Conservation (phyloP, 1,140 invertebrate genomes). For the Gryon sp. region DNA sequence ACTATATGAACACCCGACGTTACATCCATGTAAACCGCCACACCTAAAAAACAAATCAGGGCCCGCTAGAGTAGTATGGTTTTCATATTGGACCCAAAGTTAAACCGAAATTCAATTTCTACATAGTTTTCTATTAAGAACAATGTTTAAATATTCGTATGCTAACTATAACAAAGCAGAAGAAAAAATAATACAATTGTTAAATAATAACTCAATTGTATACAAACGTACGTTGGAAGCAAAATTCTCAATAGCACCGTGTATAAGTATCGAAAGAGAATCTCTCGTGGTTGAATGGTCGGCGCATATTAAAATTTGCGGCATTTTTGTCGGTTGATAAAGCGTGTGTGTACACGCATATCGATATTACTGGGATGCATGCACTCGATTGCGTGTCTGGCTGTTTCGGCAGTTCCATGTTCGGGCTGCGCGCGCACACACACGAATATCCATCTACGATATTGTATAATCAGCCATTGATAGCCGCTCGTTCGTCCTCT, state of each 20-base stretch:
- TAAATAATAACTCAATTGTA: constrained; percentile 27
- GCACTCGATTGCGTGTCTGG: constrained; percentile 35
- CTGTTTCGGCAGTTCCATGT: constrained; percentile 49
- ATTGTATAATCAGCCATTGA: constrained; percentile 79
- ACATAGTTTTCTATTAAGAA: too few species aligned
- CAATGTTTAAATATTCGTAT: too few species aligned
- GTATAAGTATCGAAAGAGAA: background rate
- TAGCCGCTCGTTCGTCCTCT: constrained; percentile 73
- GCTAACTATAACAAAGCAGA: too few species aligned
- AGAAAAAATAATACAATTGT: too few species aligned
- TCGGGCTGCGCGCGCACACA: constrained; percentile 34
- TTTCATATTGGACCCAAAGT: too few species aligned
- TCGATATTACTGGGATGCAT: constrained; percentile 29
- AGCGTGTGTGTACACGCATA: constrained; percentile 45
- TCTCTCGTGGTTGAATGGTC: constrained; percentile 4
- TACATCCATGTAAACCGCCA: too few species aligned
- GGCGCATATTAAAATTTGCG: constrained; percentile 30
- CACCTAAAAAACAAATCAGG: too few species aligned
- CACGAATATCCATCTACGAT: constrained; percentile 50
- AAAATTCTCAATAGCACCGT: background rate
- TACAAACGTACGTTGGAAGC: constrained; percentile 3
- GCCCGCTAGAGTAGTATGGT: too few species aligned
- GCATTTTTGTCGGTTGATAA: constrained; percentile 49
- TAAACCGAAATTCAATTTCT: too few species aligned
- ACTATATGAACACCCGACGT: too few species aligned